These are phyloP conservation scores for Syngnathus floridae DNA, from an alignment of 2,113 vertebrate genomes.

Conservation along the genomic window DNA sequence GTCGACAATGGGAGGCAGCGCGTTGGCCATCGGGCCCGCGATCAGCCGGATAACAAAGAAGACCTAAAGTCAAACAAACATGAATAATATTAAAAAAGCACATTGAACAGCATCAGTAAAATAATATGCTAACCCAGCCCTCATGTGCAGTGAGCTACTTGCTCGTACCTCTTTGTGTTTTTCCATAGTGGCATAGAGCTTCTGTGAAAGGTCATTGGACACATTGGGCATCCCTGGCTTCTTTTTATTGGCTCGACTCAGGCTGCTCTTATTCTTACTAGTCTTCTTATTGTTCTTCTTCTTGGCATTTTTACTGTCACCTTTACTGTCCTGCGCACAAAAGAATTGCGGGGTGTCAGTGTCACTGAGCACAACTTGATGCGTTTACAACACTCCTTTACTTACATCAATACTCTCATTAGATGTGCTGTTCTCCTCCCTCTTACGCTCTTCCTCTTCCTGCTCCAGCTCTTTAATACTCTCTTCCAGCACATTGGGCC, in stretches of 20 bases:
- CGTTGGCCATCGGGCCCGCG: conserved; percentile 86
- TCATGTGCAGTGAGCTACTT: not conserved
- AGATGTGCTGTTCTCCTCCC: conserved; percentile 94
- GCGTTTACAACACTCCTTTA: not conserved
- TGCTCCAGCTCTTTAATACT: conserved; percentile 98
- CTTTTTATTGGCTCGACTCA: conserved; percentile 95
- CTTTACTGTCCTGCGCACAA: conserved; percentile 81
- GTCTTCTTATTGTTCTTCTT: conserved; percentile 99
- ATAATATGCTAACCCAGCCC: not conserved
- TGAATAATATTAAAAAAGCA: not conserved
- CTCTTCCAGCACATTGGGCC: conserved; percentile 98
- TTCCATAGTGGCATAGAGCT: conserved; percentile 97
- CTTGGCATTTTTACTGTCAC: conserved; percentile 97
- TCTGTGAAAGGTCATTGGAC: conserved; percentile 95
- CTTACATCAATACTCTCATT: conserved; percentile 97
- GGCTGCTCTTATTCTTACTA: conserved; percentile 96
- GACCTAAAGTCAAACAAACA: conserved; percentile 68
- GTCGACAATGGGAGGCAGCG: conserved; percentile 86
- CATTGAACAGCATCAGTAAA: not conserved
- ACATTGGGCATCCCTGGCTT: conserved; percentile 97
- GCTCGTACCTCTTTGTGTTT: conserved; percentile 92
- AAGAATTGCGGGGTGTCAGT: not conserved
- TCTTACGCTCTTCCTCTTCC: conserved; percentile 94
- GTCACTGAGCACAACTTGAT: not conserved
- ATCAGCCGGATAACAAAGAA: conserved; percentile 96